A percentile compares a stretch with the other conserved stretches of the same genome.
Conservation (phyloP, 2,888 invertebrate genomes). For the Synanthedon myopaeformis region DNA sequence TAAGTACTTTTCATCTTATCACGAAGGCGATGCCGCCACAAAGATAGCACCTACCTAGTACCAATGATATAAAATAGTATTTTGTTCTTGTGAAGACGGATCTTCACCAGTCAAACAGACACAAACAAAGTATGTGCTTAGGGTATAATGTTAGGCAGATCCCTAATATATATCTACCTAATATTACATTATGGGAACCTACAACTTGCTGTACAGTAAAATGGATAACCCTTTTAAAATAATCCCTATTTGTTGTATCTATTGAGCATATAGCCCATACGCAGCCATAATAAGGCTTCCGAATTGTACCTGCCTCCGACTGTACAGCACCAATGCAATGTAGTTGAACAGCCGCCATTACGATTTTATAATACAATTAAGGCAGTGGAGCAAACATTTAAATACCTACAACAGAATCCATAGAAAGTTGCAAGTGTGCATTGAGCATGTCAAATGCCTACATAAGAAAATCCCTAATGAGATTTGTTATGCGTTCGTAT, state of each 20-base stretch:
- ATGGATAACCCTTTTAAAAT: slow-evolving; percentile 9
- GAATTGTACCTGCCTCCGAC: slow-evolving; percentile 7
- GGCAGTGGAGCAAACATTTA: slow-evolving; percentile 12
- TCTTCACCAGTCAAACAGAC: too few relatives aligned
- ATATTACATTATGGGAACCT: too few relatives aligned
- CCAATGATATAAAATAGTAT: too few relatives aligned
- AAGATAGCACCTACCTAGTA: too few relatives aligned
- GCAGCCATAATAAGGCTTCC: slow-evolving; percentile 18
- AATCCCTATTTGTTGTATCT: slow-evolving; percentile 3
- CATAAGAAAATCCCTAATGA: not conserved
- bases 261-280: slow-evolving; percentile 6
- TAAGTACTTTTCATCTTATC: too few relatives aligned
- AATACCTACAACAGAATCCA: slow-evolving; percentile 40
- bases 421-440: slow-evolving; percentile 38
- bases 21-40: too few relatives aligned
- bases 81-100: too few relatives aligned
- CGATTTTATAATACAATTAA: slow-evolving; percentile 59
- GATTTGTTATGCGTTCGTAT: not conserved
- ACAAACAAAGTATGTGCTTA: too few relatives aligned
- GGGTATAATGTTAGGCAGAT: too few relatives aligned
- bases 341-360: slow-evolving; percentile 45
- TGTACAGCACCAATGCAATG: slow-evolving; percentile 3
- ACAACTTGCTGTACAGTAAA: too few relatives aligned
- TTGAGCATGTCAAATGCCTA: slow-evolving; percentile 8
- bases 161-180: too few relatives aligned